Conservation (phyloP, 2,113 vertebrate genomes). For the Grammomys dolichurus region DNA sequence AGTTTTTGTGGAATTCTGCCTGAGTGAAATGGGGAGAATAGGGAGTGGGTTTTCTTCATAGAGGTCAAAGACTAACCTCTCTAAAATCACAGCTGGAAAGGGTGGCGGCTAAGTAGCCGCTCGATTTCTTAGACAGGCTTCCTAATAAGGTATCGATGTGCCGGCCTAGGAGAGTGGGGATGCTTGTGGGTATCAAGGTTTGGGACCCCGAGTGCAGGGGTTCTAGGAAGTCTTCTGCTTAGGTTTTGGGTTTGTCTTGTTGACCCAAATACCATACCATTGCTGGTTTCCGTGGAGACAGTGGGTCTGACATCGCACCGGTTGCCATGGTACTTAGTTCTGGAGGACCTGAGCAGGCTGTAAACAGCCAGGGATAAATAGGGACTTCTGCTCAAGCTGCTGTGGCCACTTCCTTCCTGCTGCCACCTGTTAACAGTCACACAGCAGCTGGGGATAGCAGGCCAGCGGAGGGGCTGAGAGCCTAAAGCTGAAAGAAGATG, state of each 20-base stretch:
- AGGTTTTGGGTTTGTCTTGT: slow-evolving; percentile 66
- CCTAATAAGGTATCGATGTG: slow-evolving; percentile 71
- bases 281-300: slow-evolving; percentile 76
- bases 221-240: background rate
- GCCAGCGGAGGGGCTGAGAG: background rate
- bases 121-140: slow-evolving; percentile 28
- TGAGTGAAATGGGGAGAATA: background rate
- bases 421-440: slow-evolving; percentile 77
- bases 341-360: slow-evolving; percentile 76
- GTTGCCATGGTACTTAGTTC: slow-evolving; percentile 76
- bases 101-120: background rate
- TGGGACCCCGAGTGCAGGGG: slow-evolving; percentile 3
- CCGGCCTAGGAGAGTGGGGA: background rate
- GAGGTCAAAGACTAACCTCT: slow-evolving; percentile 39
- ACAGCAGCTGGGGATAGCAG: slow-evolving; percentile 63
- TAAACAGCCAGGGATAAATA: slow-evolving; percentile 74
- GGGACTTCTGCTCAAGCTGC: slow-evolving; percentile 72
- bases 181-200: background rate
- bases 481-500: background rate
- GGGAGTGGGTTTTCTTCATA: slow-evolving; percentile 37
- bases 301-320: slow-evolving; percentile 76
- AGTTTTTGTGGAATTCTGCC: slow-evolving; percentile 49
- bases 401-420: slow-evolving; percentile 79
- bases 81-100: background rate
- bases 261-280: slow-evolving; percentile 81